Percentiles rank a stretch among this genome's conserved stretches.
phyloP scores from a whole-genome alignment of 1,140 invertebrate genomes.

The Temnothorax nylanderi region DNA sequence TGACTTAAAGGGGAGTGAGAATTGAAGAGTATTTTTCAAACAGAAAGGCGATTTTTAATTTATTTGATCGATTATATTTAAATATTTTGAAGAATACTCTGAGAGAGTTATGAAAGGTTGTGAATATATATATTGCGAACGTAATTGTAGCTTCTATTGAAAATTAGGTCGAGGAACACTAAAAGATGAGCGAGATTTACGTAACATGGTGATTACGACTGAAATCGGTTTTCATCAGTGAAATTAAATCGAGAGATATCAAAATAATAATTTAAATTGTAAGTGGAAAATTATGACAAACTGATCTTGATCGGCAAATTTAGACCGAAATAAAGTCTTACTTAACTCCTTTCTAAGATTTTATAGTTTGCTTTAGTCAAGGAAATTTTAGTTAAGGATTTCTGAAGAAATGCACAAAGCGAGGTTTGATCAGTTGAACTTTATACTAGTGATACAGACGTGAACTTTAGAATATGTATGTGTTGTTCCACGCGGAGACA shows the following conservation, averaged over 20 bases:
- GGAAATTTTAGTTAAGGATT: not conserved
- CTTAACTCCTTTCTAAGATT: not conserved
- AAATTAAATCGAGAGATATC: not conserved
- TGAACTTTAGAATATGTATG: conserved; percentile 41
- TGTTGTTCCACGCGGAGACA: not conserved
- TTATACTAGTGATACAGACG: conserved; percentile 17
- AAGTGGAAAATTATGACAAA: not conserved
- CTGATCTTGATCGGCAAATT: conserved; percentile 9
- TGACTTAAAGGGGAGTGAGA: not conserved
- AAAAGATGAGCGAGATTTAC: conserved; percentile 23
- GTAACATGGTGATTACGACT: conserved; percentile 1
- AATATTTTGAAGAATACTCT: not conserved
- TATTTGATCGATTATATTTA: not conserved
- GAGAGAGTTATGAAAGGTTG: conserved; percentile 14
- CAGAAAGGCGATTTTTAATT: not conserved
- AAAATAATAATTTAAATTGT: conserved; percentile 1
- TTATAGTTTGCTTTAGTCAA: not conserved
- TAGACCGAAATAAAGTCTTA: not conserved
- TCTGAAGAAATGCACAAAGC: conserved; percentile 21
- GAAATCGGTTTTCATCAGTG: not conserved
- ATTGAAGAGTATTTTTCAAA: not conserved
- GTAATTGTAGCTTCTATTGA: not conserved
- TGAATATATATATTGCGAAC: not conserved
- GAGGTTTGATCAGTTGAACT: conserved; percentile 29
- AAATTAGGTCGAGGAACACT: conserved; percentile 33